Evolutionary conservation across 2,797 vertebrate species (phyloP).

Genomic region (Amazona ochrocephala): DNA sequence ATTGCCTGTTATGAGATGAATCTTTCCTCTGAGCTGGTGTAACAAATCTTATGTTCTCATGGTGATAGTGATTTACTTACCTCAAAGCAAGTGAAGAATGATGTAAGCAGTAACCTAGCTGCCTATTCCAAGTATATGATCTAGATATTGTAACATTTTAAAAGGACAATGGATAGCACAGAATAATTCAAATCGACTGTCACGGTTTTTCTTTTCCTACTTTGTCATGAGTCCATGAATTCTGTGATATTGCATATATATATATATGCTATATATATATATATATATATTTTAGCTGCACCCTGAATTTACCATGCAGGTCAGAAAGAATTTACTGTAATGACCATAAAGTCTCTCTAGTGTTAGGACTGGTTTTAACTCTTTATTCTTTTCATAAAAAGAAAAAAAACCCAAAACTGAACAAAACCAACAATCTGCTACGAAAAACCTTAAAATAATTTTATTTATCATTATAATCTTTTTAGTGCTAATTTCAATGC

Average conservation of each 20-base stretch:
- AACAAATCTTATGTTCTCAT: not conserved
- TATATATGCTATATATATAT: not conserved
- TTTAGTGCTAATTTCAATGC: not conserved
- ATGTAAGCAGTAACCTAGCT: not conserved
- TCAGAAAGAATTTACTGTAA: not conserved
- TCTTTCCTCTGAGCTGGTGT: not conserved
- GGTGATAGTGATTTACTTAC: not conserved
- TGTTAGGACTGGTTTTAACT: not conserved
- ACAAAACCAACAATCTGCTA: not conserved
- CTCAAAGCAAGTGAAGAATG: not conserved
- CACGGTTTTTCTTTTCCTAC: not conserved
- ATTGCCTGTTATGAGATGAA: not conserved
- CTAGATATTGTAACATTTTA: not conserved
- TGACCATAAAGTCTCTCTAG: not conserved
- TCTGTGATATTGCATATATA: not conserved
- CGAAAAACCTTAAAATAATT: not conserved
- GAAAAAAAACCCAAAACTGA: not conserved
- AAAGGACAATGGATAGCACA: not conserved
- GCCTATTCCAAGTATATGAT: not conserved
- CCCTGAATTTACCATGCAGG: not conserved
- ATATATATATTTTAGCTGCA: not conserved
- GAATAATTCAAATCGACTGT: not conserved
- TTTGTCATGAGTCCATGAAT: not conserved
- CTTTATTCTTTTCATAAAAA: not conserved
- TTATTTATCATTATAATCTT: not conserved